A percentile compares a stretch with the other conserved stretches of the same genome.
These are phyloP conservation scores for Abrostola triplasia DNA, from an alignment of 2,888 invertebrate genomes.

Conservation along the genomic window DNA sequence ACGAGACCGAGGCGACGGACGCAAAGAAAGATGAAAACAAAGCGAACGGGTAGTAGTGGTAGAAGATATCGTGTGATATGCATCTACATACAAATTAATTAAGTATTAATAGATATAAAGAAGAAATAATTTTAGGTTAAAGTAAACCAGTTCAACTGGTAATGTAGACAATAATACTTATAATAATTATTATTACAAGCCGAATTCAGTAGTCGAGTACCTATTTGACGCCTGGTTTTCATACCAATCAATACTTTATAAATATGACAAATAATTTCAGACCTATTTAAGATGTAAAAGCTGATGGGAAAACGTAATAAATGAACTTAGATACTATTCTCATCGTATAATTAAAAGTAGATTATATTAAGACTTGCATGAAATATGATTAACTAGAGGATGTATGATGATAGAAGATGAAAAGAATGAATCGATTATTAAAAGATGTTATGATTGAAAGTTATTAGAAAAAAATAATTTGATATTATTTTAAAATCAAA, in stretches of 20 bases:
- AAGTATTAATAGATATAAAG: conserved; percentile 25
- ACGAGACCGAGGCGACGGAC: conserved; percentile 71
- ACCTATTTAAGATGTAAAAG: too few relatives aligned
- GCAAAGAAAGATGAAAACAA: conserved; percentile 67
- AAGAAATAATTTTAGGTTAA: conserved; percentile 54
- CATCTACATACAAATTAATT: conserved; percentile 43
- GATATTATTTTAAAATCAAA: too few relatives aligned
- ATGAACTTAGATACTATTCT: too few relatives aligned
- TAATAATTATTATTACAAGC: conserved; percentile 41
- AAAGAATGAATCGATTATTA: too few relatives aligned
- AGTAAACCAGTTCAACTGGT: conserved; percentile 5
- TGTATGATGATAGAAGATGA: too few relatives aligned
- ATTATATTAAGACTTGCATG: too few relatives aligned
- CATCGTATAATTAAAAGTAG: too few relatives aligned
- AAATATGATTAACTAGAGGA: too few relatives aligned
- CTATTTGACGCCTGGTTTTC: conserved; percentile 2
- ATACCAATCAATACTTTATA: not conserved
- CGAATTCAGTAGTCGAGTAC: conserved; percentile 37
- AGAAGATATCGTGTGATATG: conserved; percentile 49
- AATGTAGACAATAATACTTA: conserved; percentile 22
- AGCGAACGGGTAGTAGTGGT: conserved; percentile 53
- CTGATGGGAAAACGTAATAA: too few relatives aligned
- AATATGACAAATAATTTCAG: too few relatives aligned
- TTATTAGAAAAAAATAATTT: too few relatives aligned
- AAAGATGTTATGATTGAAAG: too few relatives aligned